Base-by-base conservation (phyloP, 2,113 vertebrate genomes). In the Otolemur garnettii region DNA sequence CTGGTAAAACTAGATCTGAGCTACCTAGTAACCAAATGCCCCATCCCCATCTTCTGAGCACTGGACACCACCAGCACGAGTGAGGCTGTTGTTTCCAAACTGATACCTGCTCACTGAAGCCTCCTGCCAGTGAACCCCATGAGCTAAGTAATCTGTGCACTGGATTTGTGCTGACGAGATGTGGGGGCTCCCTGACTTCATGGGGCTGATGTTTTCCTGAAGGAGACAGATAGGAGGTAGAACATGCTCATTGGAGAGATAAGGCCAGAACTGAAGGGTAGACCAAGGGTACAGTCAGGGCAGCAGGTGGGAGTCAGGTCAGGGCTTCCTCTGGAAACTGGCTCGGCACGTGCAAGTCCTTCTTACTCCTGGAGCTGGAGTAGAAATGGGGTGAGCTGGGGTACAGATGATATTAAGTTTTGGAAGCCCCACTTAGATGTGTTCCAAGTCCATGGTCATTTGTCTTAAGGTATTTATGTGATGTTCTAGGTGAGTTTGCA, bases 121-220 rank as follows among this genome's bases (percentile, higher is more conserved):
- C 5, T 17, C 3, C 17, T 53, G 69, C 18, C 53, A 1, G 5
- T 18, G n/a, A 45, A 4, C n/a, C 35, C 62, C 21, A 0, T 1
- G 13, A 33, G 38, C 28, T n/a, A 13, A 35, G 50, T 15, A 33
- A 64, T 24, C 62, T 24, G 11, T 33, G 69, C 7, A 0, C 38
- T 24, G 30, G 38, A 24, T 21, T 22, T 22, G 0, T 1, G 21
- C 7, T 12, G 45, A 87, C 5, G 10, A 22, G 13, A 42, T 26
- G 7, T 30, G 55, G 45, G 28, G 19, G 4, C 26, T 42, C 3
- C 59, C 21, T n/a, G 19, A 9, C 24, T 14, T 78, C 53, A 3
- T 0, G 6, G 33, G 26, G 17, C 22, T 78, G 45, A 7, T 4
- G 11, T 79, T 87, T 91, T 53, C n/a, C 64, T 84, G 18, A 66